A percentile compares a stretch with the other conserved stretches of the same genome.
phyloP scores from a whole-genome alignment of 1,140 invertebrate species.

The Nymphalis io region DNA sequence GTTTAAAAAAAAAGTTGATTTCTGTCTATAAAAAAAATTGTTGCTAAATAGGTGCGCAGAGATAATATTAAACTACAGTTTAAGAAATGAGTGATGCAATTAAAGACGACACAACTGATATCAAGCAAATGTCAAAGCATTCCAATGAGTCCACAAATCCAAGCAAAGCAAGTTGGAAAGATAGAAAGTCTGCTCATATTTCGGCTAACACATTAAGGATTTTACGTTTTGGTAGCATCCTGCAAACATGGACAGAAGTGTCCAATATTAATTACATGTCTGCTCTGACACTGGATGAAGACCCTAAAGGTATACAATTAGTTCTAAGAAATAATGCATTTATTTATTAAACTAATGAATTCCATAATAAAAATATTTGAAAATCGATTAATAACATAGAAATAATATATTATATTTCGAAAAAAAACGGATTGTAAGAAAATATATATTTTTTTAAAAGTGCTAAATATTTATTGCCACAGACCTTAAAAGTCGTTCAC shows the following conservation, averaged over 20 bases:
- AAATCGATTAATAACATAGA: too few relatives aligned
- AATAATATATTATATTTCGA: too few relatives aligned
- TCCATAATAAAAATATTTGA: too few relatives aligned
- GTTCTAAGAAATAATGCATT: not conserved
- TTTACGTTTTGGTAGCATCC: conserved; percentile 46
- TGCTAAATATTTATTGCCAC: too few relatives aligned
- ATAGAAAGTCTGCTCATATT: conserved; percentile 21
- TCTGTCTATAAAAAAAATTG: not conserved
- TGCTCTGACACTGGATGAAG: conserved; percentile 39
- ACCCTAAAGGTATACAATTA: conserved; percentile 36
- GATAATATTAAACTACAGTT: not conserved
- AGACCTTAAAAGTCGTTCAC: not conserved
- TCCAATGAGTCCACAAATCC: not conserved
- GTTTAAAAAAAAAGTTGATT: too few relatives aligned
- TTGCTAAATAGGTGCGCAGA: not conserved
- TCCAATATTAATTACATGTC: conserved; percentile 58
- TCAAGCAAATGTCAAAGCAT: not conserved
- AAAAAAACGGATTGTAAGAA: too few relatives aligned
- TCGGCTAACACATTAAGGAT: conserved; percentile 36
- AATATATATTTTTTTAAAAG: too few relatives aligned
- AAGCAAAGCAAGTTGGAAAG: not conserved
- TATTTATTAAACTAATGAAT: too few relatives aligned
- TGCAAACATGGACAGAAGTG: conserved; percentile 53
- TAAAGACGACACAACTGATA: not conserved
- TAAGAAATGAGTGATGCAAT: conserved; percentile 1